phyloP scores from a whole-genome alignment of 2,797 vertebrate genomes.

The Salmo trutta region DNA sequence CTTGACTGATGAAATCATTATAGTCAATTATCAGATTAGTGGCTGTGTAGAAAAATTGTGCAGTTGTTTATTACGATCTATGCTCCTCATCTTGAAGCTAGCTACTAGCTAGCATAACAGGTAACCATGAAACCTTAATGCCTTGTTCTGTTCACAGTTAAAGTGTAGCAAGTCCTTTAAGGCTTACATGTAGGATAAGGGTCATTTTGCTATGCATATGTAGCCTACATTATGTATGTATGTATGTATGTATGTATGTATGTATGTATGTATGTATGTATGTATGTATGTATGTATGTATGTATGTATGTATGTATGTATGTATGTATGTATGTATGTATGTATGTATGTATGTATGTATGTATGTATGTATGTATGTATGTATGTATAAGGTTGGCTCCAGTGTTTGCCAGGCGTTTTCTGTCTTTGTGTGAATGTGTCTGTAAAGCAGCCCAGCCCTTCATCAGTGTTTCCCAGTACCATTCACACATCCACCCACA shows the following conservation, averaged over 20 bases:
- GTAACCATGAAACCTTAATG: too few relatives aligned
- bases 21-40: conserved; percentile 47
- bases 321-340: neutral
- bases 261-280: neutral
- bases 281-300: neutral
- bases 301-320: neutral
- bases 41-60: conserved; percentile 12
- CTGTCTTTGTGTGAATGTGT: neutral
- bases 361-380: neutral
- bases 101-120: too few relatives aligned
- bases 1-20: conserved; percentile 45
- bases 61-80: too few relatives aligned
- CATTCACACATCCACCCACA: conserved; percentile 26
- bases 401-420: conserved; percentile 9
- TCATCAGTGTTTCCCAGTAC: conserved; percentile 35
- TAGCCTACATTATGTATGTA: neutral
- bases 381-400: neutral
- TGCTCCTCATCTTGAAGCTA: too few relatives aligned
- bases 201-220: neutral
- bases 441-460: conserved; percentile 9
- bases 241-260: neutral
- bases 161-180: neutral
- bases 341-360: neutral
- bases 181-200: neutral
- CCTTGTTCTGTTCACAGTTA: neutral